phyloP scores from a whole-genome alignment of 1,140 invertebrate genomes.

The Chelonus insularis region DNA sequence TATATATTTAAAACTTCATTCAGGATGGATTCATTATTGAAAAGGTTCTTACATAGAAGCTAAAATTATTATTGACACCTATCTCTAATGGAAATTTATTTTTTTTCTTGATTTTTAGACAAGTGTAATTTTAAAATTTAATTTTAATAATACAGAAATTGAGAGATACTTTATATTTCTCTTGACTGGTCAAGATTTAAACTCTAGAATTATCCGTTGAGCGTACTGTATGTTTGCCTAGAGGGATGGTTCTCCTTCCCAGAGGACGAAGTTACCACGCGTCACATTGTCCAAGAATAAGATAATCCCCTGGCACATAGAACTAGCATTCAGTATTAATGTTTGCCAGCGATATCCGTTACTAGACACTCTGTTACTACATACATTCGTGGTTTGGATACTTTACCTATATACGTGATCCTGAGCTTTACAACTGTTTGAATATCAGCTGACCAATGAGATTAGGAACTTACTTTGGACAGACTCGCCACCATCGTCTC shows the following conservation, averaged over 20 bases:
- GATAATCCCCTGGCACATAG: slow-evolving; percentile 53
- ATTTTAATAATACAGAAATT: neutral
- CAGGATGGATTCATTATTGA: no score
- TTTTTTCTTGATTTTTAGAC: no score
- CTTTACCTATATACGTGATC: slow-evolving; percentile 15
- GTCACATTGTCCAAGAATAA: slow-evolving; percentile 51
- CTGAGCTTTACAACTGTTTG: slow-evolving; percentile 43
- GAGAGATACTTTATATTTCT: slow-evolving; percentile 19
- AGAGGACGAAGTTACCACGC: slow-evolving; percentile 24
- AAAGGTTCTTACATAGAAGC: no score
- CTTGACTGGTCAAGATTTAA: slow-evolving; percentile 31
- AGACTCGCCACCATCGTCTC: slow-evolving; percentile 22
- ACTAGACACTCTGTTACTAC: slow-evolving; percentile 50
- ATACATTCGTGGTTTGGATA: slow-evolving; percentile 14
- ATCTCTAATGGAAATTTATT: no score
- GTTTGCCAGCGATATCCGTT: slow-evolving; percentile 57
- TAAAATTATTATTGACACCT: no score
- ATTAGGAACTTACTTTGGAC: slow-evolving; percentile 51
- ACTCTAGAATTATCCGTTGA: neutral
- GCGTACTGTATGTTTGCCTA: neutral
- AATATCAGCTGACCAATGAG: slow-evolving; percentile 55
- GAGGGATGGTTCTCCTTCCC: slow-evolving; percentile 11
- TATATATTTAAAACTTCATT: no score
- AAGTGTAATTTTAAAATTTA: no score
- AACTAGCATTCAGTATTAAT: slow-evolving; percentile 49